phyloP scores from a whole-genome alignment of 2,113 vertebrate genomes.

The Coreoperca whiteheadi region DNA sequence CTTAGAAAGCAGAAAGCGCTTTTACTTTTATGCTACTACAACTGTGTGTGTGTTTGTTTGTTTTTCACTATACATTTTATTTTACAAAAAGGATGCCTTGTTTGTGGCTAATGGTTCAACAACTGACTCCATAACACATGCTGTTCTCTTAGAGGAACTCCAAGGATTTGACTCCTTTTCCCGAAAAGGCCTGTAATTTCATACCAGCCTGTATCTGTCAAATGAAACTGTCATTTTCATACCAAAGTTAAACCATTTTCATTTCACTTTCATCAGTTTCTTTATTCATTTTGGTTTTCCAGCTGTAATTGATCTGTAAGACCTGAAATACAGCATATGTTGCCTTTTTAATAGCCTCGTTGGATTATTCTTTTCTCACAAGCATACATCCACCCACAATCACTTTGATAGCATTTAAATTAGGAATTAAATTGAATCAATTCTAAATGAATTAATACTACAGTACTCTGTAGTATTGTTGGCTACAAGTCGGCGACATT shows the following conservation, averaged over 20 bases:
- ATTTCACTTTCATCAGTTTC: neutral
- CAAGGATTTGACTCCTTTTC: neutral
- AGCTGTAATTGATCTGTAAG: neutral
- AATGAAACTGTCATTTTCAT: no score
- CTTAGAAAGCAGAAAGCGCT: neutral
- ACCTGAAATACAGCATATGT: slow-evolving; percentile 4
- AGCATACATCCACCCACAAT: neutral
- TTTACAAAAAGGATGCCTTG: neutral
- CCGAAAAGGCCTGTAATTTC: neutral
- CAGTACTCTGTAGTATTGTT: neutral
- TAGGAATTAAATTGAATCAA: neutral
- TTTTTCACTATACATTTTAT: neutral
- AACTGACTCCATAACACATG: neutral
- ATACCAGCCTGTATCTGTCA: neutral
- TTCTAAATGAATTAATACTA: no score
- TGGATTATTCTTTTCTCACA: neutral
- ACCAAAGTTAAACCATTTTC: no score
- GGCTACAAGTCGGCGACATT: neutral
- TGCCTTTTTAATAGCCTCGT: neutral
- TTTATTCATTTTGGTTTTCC: neutral
- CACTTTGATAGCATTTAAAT: neutral
- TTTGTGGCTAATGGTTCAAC: neutral
- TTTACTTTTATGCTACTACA: neutral
- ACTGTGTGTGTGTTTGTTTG: no score
- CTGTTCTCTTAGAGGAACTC: neutral